Conservation (phyloP, 2,888 invertebrate species). For the Acleris emargana region DNA sequence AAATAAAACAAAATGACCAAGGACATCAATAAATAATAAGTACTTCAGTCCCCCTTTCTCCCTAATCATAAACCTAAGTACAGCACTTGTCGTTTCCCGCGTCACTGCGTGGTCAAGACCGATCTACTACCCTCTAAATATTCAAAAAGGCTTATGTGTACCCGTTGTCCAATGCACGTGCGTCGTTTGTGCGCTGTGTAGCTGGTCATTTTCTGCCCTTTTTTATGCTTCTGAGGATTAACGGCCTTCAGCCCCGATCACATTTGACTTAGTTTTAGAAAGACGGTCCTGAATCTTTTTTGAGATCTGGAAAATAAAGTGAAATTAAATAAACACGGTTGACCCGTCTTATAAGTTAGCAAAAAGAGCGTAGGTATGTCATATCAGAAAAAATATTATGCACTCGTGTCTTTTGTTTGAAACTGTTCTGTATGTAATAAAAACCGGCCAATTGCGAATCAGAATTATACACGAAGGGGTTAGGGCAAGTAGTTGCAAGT, state of each 20-base stretch:
- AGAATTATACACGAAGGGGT: too few relatives aligned
- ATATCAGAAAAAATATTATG: too few relatives aligned
- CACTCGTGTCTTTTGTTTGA: too few relatives aligned
- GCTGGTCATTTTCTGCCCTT: constrained; percentile 17
- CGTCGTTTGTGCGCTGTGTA: constrained; percentile 1
- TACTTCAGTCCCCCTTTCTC: constrained; percentile 9
- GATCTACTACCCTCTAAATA: neutral
- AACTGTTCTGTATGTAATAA: too few relatives aligned
- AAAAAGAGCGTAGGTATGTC: too few relatives aligned
- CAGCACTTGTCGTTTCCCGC: constrained; percentile 24
- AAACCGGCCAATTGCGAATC: too few relatives aligned
- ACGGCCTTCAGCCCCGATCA: constrained; percentile 8
- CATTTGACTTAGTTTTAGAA: constrained; percentile 18
- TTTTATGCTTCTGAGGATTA: constrained; percentile 32
- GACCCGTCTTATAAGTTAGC: too few relatives aligned
- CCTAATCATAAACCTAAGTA: constrained; percentile 23
- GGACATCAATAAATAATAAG: constrained; percentile 4
- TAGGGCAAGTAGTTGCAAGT: too few relatives aligned
- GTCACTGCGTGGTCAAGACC: constrained; percentile 31
- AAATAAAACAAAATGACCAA: neutral
- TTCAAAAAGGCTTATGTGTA: constrained; percentile 2
- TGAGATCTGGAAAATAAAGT: too few relatives aligned
- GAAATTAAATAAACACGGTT: too few relatives aligned
- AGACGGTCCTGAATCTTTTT: neutral
- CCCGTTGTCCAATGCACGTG: neutral